A percentile compares a stretch with the other conserved stretches of the same genome.
phyloP scores from a whole-genome alignment of 2,113 vertebrate species.

The Thryonomys swinderianus region DNA sequence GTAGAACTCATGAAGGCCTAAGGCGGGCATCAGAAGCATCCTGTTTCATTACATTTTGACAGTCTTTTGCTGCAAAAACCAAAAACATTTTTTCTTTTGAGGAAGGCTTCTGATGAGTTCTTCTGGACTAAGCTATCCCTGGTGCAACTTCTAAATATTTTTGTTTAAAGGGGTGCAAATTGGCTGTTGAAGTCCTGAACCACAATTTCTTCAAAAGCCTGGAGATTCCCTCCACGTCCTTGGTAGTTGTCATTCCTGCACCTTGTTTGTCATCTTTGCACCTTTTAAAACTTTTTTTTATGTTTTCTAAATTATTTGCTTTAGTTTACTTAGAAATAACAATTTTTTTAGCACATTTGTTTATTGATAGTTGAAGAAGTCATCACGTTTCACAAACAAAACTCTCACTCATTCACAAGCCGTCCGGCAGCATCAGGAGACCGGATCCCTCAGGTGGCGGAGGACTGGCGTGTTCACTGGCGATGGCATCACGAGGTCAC shows the following conservation, averaged over 20 bases:
- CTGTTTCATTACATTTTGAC: conserved; percentile 10
- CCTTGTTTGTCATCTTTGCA: not conserved
- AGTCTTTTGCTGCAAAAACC: not conserved
- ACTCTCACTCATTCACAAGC: not conserved
- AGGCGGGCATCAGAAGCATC: not conserved
- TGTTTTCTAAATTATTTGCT: not conserved
- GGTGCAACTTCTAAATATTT: not conserved
- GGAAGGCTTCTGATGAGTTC: not conserved
- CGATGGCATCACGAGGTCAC: not conserved
- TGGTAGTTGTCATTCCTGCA: not conserved
- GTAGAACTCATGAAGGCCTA: not conserved
- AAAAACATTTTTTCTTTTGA: not conserved
- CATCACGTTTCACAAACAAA: not conserved
- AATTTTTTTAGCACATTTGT: not conserved
- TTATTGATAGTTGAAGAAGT: not conserved
- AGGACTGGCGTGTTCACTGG: not conserved
- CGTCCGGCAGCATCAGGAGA: not conserved
- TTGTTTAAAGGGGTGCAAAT: not conserved
- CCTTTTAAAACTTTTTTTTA: not conserved
- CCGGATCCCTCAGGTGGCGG: not conserved
- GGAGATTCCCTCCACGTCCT: not conserved
- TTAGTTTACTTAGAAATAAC: not conserved
- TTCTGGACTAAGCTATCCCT: not conserved
- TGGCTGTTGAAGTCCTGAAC: not conserved
- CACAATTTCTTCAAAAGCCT: not conserved